Evolutionary conservation across 2,888 invertebrate genomes (phyloP), one percentile per base, ranked within the genome.

Genomic region (Aelia acuminata): DNA sequence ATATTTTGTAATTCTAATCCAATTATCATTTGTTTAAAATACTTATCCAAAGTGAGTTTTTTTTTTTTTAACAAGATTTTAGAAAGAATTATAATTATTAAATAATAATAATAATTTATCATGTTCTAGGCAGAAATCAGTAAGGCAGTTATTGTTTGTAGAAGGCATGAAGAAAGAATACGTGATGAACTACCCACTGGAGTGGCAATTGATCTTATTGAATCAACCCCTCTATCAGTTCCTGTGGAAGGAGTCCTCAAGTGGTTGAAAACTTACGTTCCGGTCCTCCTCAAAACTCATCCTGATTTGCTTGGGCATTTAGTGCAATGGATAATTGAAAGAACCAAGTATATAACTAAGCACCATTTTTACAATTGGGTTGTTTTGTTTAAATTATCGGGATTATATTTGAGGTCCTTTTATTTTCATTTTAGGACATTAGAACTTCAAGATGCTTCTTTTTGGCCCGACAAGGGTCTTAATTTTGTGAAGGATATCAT

Each of bases 1-100:
- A 90, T 91, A 90, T 94, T 94, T 91, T 92, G 91, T 8, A 91
- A 91, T 26, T 91, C 92, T 13, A 91, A 93, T 91, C 91, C 93
- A 47, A 91, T 93, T 75, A 91, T 92, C 20, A 92, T 93, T 90
- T 92, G 93, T 86, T 92, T 91, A 85, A 91, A 90, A 22, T 91
- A 91, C 89, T 91, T 94, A 75, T 91, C 91, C 90, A 91, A 92
- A 91, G 93, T 93, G 91, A 91, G 91, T 91, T 22, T 11, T 87
- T 48, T n/a, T n/a, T n/a, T n/a, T n/a, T n/a, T n/a, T n/a, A n/a
- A n/a, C n/a, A n/a, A n/a, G n/a, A n/a, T n/a, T n/a, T n/a, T n/a
- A n/a, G n/a, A n/a, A n/a, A n/a, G n/a, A n/a, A n/a, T n/a, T n/a
- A n/a, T n/a, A n/a, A n/a, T n/a, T n/a, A n/a, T 57, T 10, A 1